Conservation (phyloP, 2,797 vertebrate species). For the Sebastes goodei region DNA sequence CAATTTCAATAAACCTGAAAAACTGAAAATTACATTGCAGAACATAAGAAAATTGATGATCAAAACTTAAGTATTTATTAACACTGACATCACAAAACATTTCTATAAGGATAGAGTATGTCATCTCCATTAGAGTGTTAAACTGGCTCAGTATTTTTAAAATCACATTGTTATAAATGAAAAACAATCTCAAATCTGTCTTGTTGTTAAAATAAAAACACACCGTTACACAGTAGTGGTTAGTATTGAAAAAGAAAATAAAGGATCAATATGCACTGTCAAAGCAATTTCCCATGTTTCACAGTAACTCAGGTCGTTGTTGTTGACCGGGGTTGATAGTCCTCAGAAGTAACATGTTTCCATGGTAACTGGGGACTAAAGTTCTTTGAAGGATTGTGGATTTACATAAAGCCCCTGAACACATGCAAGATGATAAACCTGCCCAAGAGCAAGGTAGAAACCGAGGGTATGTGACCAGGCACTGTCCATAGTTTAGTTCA, state of each 20-base stretch:
- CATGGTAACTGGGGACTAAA: conserved; percentile 10
- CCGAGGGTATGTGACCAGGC: neutral
- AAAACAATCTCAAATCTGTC: neutral
- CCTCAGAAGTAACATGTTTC: neutral
- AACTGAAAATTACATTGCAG: neutral
- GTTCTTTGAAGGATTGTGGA: neutral
- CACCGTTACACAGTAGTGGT: conserved; percentile 9
- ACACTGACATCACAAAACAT: conserved; percentile 22
- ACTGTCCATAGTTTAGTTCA: conserved; percentile 6
- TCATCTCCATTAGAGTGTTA: neutral
- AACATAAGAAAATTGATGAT: neutral
- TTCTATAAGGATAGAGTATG: neutral
- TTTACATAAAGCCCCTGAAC: conserved; percentile 6
- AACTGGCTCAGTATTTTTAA: conserved; percentile 30
- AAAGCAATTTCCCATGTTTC: conserved; percentile 22
- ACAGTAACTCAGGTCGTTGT: conserved; percentile 8
- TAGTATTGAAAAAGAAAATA: neutral
- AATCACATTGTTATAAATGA: conserved; percentile 16
- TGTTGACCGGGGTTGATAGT: neutral
- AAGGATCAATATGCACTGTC: neutral
- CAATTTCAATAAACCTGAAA: neutral
- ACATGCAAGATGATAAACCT: conserved; percentile 3
- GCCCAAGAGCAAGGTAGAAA: conserved; percentile 6
- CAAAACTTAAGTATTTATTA: conserved; percentile 41
- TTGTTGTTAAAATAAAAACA: neutral